These are phyloP conservation scores for Portunus trituberculatus DNA, from an alignment of 1,140 invertebrate genomes.

Conservation along the genomic window DNA sequence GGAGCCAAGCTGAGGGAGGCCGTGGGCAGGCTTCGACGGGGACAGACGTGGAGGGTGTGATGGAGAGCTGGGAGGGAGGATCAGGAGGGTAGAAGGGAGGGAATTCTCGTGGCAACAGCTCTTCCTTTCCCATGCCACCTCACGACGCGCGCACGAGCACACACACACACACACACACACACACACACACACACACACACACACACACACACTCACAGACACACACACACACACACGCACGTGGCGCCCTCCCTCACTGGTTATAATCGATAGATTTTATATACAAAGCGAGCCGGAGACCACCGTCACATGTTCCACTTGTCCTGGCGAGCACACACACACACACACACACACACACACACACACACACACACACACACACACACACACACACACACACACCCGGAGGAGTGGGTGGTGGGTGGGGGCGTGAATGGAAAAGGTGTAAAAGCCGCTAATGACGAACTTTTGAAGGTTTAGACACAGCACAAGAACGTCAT, in stretches of 20 bases:
- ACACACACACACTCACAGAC: not conserved
- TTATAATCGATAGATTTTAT: conserved; percentile 24
- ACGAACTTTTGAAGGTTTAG: too few relatives aligned
- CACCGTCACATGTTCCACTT: conserved; percentile 11
- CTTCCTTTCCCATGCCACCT: conserved; percentile 7
- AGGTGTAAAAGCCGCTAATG: not conserved
- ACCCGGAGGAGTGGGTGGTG: too few relatives aligned
- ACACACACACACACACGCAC: not conserved
- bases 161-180: not conserved
- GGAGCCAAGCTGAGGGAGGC: not conserved
- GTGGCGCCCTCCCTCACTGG: not conserved
- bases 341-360: not conserved
- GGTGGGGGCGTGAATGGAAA: too few relatives aligned
- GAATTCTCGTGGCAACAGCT: conserved; percentile 9
- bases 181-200: not conserved
- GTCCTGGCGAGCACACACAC: not conserved
- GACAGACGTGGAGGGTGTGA: not conserved
- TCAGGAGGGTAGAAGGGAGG: not conserved
- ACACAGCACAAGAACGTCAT: not conserved
- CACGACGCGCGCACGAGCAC: not conserved
- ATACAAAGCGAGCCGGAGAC: not conserved
- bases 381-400: too few relatives aligned
- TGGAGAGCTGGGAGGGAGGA: not conserved
- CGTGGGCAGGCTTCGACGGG: not conserved
- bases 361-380: not conserved